These are phyloP conservation scores for Aphelenchoides bicaudatus DNA, from an alignment of 2,888 invertebrate species.

Conservation along the genomic window DNA sequence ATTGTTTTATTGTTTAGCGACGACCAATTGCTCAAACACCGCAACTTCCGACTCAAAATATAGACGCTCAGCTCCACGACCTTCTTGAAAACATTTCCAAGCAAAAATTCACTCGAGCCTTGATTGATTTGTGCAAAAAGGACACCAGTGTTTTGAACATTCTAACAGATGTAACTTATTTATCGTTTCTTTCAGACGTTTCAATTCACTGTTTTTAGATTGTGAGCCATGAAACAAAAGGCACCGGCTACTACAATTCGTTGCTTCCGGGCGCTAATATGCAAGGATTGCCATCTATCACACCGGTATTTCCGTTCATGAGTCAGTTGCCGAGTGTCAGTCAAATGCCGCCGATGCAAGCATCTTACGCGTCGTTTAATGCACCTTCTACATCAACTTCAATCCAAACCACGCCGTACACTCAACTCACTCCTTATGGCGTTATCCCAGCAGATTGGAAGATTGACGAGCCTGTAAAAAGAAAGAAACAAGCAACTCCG, in stretches of 20 bases:
- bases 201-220: slow-evolving; percentile 2
- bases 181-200: background rate
- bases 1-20: no score
- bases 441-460: slow-evolving; percentile 12
- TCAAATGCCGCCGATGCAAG: background rate
- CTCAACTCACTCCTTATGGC: slow-evolving; percentile 4
- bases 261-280: slow-evolving; percentile 19
- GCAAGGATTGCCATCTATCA: background rate
- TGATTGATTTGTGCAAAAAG: slow-evolving; percentile 28
- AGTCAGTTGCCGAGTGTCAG: background rate
- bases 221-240: background rate
- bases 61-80: slow-evolving; percentile 17
- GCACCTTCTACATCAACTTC: no score
- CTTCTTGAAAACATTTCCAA: slow-evolving; percentile 17
- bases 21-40: slow-evolving; percentile 22
- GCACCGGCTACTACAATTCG: slow-evolving; percentile 24
- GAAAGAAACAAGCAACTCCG: background rate
- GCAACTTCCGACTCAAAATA: slow-evolving; percentile 8
- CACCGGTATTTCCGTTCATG: background rate
- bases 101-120: slow-evolving; percentile 27
- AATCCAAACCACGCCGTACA: slow-evolving; percentile 5
- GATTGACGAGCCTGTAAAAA: slow-evolving; percentile 17
- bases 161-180: slow-evolving; percentile 27
- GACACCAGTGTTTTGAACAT: slow-evolving; percentile 25
- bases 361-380: background rate